These are phyloP conservation scores for Hemicordylus capensis DNA, from an alignment of 2,113 vertebrate genomes.

Conservation along the genomic window DNA sequence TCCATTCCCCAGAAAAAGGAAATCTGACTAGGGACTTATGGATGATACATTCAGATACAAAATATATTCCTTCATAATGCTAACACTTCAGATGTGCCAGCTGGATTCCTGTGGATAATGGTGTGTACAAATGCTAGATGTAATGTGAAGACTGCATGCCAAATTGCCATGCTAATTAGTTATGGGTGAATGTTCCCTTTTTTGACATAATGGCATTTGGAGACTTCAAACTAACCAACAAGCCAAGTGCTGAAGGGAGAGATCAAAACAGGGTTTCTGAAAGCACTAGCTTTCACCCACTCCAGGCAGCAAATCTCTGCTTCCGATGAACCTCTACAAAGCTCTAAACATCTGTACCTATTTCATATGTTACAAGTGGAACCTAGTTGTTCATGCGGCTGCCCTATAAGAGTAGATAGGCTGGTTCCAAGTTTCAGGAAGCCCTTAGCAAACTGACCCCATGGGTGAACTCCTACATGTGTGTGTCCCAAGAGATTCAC, in stretches of 20 bases:
- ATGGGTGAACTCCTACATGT: too few species aligned
- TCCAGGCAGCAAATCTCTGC: conserved; percentile 15
- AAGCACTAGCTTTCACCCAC: conserved; percentile 39
- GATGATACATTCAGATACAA: conserved; percentile 21
- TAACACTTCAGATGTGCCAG: conserved; percentile 58
- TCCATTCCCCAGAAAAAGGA: conserved; percentile 41
- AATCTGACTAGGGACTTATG: conserved; percentile 37
- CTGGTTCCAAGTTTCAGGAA: too few species aligned
- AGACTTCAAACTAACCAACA: conserved; percentile 59
- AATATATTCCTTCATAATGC: conserved; percentile 57
- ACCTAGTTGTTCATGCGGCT: neutral
- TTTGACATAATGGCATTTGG: conserved; percentile 66
- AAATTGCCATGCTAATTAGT: conserved; percentile 66
- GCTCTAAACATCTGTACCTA: neutral
- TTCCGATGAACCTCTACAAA: neutral
- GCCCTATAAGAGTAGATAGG: neutral
- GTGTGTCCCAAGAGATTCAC: too few species aligned
- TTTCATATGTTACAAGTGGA: neutral
- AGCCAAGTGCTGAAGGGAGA: conserved; percentile 66
- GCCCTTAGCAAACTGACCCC: too few species aligned
- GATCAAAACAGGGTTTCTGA: conserved; percentile 58
- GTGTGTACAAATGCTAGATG: conserved; percentile 56
- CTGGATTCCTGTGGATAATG: conserved; percentile 53
- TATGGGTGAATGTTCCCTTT: conserved; percentile 64
- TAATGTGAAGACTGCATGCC: conserved; percentile 58